phyloP scores from a whole-genome alignment of 2,888 invertebrate species.

The Lagria hirta region DNA sequence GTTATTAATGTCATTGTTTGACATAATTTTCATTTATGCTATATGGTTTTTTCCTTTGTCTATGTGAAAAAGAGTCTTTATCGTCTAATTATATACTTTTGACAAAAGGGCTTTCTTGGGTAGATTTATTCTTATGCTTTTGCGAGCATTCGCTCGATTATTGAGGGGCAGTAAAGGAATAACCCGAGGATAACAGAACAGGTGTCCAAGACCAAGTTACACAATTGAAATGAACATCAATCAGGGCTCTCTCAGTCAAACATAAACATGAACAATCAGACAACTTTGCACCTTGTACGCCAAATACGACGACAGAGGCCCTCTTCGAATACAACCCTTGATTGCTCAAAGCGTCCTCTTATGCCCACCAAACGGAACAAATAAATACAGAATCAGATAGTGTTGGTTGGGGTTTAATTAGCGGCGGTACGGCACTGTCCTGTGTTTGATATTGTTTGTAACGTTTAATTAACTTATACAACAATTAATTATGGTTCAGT shows the following conservation, averaged over 20 bases:
- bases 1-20: too few relatives aligned
- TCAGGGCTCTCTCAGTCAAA: constrained; percentile 44
- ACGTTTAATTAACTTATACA: too few relatives aligned
- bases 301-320: constrained; percentile 45
- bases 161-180: too few relatives aligned
- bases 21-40: too few relatives aligned
- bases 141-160: too few relatives aligned
- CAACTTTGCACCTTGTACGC: constrained; percentile 44
- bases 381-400: constrained; percentile 27
- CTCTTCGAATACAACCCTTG: constrained; percentile 32
- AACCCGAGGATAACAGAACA: too few relatives aligned
- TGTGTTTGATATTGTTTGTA: constrained; percentile 12
- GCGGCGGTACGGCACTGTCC: constrained; percentile 16
- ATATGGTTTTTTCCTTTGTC: too few relatives aligned
- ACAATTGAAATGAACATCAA: constrained; percentile 49
- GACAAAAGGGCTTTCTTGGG: too few relatives aligned
- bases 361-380: constrained; percentile 23
- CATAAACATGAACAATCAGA: constrained; percentile 48
- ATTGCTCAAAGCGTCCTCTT: constrained; percentile 43
- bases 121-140: too few relatives aligned
- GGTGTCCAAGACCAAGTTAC: constrained; percentile 45
- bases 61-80: too few relatives aligned
- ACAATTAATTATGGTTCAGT: too few relatives aligned
- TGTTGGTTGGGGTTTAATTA: constrained; percentile 12
- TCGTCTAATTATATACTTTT: too few relatives aligned